A percentile compares a stretch with the other conserved stretches of the same genome.
Conservation (phyloP, 1,140 invertebrate species). For the Melipona quadrifasciata region DNA sequence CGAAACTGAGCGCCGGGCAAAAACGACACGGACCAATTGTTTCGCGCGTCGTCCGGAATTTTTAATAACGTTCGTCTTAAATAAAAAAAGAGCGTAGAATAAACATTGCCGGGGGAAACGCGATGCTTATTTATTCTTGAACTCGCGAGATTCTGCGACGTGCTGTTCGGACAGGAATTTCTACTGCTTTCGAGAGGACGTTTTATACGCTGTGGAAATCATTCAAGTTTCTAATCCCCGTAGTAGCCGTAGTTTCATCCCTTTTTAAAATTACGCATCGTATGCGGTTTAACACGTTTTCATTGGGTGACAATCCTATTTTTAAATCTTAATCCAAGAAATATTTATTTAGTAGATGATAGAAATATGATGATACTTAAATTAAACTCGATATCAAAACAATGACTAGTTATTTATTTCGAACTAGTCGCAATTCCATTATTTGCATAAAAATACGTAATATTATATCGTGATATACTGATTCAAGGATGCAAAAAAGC, state of each 20-base stretch:
- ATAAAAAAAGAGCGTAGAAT: constrained; percentile 2
- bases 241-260: not conserved
- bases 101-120: not conserved
- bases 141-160: not conserved
- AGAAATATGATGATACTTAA: too few relatives aligned
- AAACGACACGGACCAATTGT: constrained; percentile 60
- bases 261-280: not conserved
- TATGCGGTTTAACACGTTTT: not conserved
- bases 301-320: too few relatives aligned
- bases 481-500: too few relatives aligned
- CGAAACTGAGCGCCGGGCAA: constrained; percentile 71
- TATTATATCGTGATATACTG: too few relatives aligned
- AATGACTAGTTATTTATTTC: too few relatives aligned
- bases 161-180: not conserved
- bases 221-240: not conserved
- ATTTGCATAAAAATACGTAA: too few relatives aligned
- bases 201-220: not conserved
- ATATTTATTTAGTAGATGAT: too few relatives aligned
- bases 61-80: constrained; percentile 22
- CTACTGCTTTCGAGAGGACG: not conserved
- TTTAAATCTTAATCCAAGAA: too few relatives aligned
- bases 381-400: too few relatives aligned
- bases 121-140: not conserved
- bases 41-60: constrained; percentile 30
- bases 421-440: too few relatives aligned